Percentiles rank a stretch among this genome's conserved stretches.
These are phyloP conservation scores for Diplazon laetatorius DNA, from an alignment of 2,888 invertebrate species.

Conservation along the genomic window DNA sequence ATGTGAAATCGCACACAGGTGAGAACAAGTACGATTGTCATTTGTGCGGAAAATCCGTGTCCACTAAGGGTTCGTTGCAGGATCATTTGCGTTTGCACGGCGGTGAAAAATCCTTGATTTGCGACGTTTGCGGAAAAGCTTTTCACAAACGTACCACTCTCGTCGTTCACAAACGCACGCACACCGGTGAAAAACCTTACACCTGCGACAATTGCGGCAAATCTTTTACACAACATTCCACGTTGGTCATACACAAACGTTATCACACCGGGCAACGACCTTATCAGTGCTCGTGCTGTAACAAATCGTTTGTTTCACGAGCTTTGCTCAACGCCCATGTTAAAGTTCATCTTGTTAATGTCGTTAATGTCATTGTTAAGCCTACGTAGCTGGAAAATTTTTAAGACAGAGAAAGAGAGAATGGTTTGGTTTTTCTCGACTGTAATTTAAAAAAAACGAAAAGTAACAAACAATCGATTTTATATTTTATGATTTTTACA, in stretches of 20 bases:
- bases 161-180: slow-evolving; percentile 81
- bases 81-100: slow-evolving; percentile 81
- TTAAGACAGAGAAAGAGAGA: too few species aligned
- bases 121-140: slow-evolving; percentile 81
- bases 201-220: slow-evolving; percentile 81
- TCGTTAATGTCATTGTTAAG: slow-evolving; percentile 46
- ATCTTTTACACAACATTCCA: slow-evolving; percentile 81
- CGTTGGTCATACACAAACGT: slow-evolving; percentile 82
- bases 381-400: slow-evolving; percentile 53
- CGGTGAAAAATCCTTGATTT: slow-evolving; percentile 80
- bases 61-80: slow-evolving; percentile 80
- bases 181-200: slow-evolving; percentile 83
- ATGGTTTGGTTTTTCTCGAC: too few species aligned
- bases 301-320: slow-evolving; percentile 81
- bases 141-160: slow-evolving; percentile 81
- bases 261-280: slow-evolving; percentile 83
- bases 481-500: slow-evolving; percentile 21
- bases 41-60: slow-evolving; percentile 80
- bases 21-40: slow-evolving; percentile 80
- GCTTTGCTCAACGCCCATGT: slow-evolving; percentile 80
- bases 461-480: not conserved
- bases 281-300: slow-evolving; percentile 79
- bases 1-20: slow-evolving; percentile 78
- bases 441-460: not conserved
- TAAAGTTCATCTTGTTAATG: slow-evolving; percentile 70